These are phyloP conservation scores for Aphelinus atriplicis DNA, from an alignment of 1,140 invertebrate genomes.

Conservation along the genomic window DNA sequence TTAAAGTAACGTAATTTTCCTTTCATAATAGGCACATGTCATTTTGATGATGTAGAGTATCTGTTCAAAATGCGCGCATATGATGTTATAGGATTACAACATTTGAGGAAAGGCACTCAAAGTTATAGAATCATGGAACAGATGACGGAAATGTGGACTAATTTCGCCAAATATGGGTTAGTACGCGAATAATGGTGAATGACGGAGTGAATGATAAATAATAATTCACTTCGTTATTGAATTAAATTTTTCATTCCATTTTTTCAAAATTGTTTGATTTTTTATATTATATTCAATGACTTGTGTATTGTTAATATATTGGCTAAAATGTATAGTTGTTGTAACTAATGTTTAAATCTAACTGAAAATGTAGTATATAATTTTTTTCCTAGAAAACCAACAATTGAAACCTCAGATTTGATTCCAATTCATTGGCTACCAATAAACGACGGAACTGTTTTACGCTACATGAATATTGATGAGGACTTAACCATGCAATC, in stretches of 20 bases:
- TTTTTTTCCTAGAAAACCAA: background rate
- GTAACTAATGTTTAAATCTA: too few species aligned
- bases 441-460: background rate
- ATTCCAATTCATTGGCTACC: background rate
- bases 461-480: background rate
- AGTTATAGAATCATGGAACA: slow-evolving; percentile 15
- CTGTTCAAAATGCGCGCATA: background rate
- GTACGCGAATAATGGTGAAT: background rate
- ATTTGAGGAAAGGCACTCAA: background rate
- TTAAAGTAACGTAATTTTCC: background rate
- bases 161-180: slow-evolving; percentile 26
- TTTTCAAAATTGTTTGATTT: too few species aligned
- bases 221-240: too few species aligned
- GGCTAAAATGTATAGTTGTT: too few species aligned
- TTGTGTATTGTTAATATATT: too few species aligned
- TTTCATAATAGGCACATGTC: slow-evolving; percentile 5
- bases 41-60: slow-evolving; percentile 16
- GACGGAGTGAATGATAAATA: too few species aligned
- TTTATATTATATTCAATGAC: too few species aligned
- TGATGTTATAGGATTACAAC: background rate
- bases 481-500: background rate
- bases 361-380: background rate
- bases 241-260: too few species aligned
- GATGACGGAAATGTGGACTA: slow-evolving; percentile 20
- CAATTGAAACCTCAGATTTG: background rate